These are phyloP conservation scores for Drosophila mettleri DNA, from an alignment of 2,888 invertebrate genomes.

Conservation along the genomic window DNA sequence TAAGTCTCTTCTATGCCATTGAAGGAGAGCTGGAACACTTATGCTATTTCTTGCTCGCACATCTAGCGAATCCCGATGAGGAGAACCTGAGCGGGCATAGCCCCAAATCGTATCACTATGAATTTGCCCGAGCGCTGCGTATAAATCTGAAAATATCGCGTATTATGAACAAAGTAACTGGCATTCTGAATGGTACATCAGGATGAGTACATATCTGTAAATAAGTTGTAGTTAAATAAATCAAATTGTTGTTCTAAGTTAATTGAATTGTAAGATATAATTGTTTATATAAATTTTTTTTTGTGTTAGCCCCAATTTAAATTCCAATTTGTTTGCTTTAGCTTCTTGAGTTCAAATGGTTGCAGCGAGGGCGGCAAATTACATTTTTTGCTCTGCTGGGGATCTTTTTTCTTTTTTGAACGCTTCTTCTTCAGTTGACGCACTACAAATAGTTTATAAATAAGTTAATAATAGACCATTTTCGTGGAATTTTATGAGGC, in stretches of 20 bases:
- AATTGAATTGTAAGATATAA: too few species aligned
- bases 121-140: constrained; percentile 69
- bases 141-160: constrained; percentile 76
- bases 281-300: constrained; percentile 2
- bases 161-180: constrained; percentile 73
- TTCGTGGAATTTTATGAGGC: background rate
- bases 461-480: background rate
- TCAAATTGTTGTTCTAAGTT: background rate
- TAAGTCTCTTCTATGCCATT: constrained; percentile 80
- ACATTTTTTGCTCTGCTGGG: background rate
- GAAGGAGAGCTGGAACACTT: constrained; percentile 79
- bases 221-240: constrained; percentile 4
- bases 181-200: constrained; percentile 50
- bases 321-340: constrained; percentile 37
- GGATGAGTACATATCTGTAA: constrained; percentile 10
- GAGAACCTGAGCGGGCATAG: constrained; percentile 80
- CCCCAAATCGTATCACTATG: constrained; percentile 75
- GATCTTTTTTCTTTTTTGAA: constrained; percentile 17
- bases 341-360: constrained; percentile 23
- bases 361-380: constrained; percentile 53
- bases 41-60: constrained; percentile 80
- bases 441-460: constrained; percentile 39
- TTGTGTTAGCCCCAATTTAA: constrained; percentile 45
- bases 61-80: constrained; percentile 80
- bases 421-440: constrained; percentile 18